These are phyloP conservation scores for Ecliptopera silaceata DNA, from an alignment of 2,888 invertebrate species.

Conservation along the genomic window DNA sequence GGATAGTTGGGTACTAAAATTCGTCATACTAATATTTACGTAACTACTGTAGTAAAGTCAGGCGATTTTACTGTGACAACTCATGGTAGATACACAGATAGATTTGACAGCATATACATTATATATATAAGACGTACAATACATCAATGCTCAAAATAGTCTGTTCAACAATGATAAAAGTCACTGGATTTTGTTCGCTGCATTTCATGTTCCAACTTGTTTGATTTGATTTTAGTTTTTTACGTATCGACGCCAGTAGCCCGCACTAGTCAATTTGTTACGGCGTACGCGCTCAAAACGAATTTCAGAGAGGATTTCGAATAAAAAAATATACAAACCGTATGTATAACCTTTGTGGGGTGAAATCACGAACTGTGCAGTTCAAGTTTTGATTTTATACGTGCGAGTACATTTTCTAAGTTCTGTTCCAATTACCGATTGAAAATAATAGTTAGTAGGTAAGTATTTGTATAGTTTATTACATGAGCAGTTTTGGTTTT, in stretches of 20 bases:
- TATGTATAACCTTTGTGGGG: background rate
- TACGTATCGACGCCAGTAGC: conserved; percentile 37
- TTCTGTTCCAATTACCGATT: too few species aligned
- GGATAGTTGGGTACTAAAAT: too few species aligned
- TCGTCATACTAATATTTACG: too few species aligned
- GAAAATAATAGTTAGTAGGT: too few species aligned
- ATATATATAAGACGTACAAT: too few species aligned
- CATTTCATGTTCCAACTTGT: conserved; percentile 23
- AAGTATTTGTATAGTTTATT: too few species aligned
- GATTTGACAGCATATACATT: too few species aligned
- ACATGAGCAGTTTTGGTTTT: too few species aligned
- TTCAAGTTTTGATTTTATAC: background rate
- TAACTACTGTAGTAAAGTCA: too few species aligned
- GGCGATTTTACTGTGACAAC: too few species aligned
- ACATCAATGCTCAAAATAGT: too few species aligned
- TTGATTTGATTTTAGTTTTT: conserved; percentile 25
- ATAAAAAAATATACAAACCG: conserved; percentile 7
- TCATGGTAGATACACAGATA: too few species aligned
- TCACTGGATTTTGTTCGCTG: conserved; percentile 3
- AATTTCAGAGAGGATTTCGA: conserved; percentile 46
- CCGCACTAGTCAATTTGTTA: conserved; percentile 63
- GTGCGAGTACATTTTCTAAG: background rate
- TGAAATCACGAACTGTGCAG: conserved; percentile 15
- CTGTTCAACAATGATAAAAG: background rate
- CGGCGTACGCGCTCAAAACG: conserved; percentile 52